Percentiles rank a stretch among this genome's conserved stretches.
phyloP scores from a whole-genome alignment of 2,888 invertebrate genomes.

The Halictus quadricinctus region DNA sequence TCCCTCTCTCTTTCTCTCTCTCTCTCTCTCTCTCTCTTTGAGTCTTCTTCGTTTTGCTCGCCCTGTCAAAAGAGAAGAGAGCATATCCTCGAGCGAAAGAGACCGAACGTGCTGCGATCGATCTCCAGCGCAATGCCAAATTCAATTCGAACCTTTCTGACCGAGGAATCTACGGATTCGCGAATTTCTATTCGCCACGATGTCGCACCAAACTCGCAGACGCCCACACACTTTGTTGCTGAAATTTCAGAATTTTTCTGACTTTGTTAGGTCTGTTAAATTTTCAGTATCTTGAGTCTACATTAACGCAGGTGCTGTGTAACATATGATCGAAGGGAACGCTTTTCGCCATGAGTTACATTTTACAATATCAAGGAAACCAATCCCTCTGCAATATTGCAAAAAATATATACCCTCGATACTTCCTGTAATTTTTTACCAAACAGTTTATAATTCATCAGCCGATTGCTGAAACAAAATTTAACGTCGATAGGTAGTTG shows the following conservation, averaged over 20 bases:
- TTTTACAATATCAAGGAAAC: too few species aligned
- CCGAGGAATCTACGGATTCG: conserved; percentile 3
- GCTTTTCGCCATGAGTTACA: too few species aligned
- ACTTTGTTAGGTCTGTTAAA: too few species aligned
- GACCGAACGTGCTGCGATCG: conserved; percentile 33
- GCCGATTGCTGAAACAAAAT: too few species aligned
- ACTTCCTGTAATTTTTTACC: too few species aligned
- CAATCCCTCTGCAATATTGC: too few species aligned
- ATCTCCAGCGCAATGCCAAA: conserved; percentile 25
- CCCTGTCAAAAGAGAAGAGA: neutral
- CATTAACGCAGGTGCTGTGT: too few species aligned
- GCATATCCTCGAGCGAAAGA: conserved; percentile 11
- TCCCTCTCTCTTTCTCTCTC: neutral
- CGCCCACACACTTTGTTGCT: neutral
- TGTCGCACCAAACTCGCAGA: neutral
- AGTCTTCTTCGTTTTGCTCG: neutral
- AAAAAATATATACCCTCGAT: too few species aligned
- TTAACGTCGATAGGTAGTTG: too few species aligned
- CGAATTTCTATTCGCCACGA: neutral
- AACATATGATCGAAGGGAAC: too few species aligned
- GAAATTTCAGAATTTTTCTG: neutral
- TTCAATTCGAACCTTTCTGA: conserved; percentile 37
- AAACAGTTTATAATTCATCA: too few species aligned
- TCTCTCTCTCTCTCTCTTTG: neutral
- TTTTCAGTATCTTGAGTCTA: too few species aligned